Evolutionary conservation across 2,113 vertebrate genomes (phyloP).

Genomic region (Oncorhynchus masou): DNA sequence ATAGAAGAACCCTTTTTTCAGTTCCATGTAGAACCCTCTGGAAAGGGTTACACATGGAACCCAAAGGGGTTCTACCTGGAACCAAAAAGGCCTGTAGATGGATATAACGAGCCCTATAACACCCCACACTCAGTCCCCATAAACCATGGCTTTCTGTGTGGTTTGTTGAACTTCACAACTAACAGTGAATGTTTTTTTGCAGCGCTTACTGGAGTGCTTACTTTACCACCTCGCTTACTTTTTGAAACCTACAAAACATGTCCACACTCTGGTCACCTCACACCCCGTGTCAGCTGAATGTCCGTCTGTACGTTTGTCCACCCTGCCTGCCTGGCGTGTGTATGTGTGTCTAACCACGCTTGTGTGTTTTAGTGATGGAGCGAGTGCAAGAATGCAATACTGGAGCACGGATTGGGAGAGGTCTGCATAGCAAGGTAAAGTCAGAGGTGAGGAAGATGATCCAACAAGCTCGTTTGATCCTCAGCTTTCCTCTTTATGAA

Average conservation of each 20-base stretch:
- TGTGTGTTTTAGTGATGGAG: conserved; percentile 80
- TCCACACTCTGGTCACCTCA: conserved; percentile 50
- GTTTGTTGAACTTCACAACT: conserved; percentile 57
- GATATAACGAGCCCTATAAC: neutral
- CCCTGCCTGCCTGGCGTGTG: conserved; percentile 36
- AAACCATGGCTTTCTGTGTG: conserved; percentile 5
- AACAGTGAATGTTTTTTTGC: conserved; percentile 48
- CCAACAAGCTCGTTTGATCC: conserved; percentile 63
- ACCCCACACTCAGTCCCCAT: neutral
- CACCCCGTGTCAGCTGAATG: conserved; percentile 16
- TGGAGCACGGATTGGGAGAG: conserved; percentile 70
- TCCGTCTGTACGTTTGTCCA: neutral
- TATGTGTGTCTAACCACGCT: conserved; percentile 68
- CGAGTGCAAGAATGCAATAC: conserved; percentile 71
- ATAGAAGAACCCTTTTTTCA: too few relatives aligned
- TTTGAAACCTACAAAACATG: conserved; percentile 29
- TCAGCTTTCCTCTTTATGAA: conserved; percentile 64
- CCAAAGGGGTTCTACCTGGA: too few relatives aligned
- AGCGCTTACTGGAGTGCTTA: conserved; percentile 7
- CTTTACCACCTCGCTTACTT: too few relatives aligned
- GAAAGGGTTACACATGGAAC: too few relatives aligned
- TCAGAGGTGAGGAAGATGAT: too few relatives aligned
- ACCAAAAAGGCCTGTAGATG: neutral
- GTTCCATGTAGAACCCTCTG: too few relatives aligned
- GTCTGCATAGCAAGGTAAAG: conserved; percentile 71